These are phyloP conservation scores for Thamnaconus septentrionalis DNA, from an alignment of 2,113 vertebrate species.

Conservation along the genomic window DNA sequence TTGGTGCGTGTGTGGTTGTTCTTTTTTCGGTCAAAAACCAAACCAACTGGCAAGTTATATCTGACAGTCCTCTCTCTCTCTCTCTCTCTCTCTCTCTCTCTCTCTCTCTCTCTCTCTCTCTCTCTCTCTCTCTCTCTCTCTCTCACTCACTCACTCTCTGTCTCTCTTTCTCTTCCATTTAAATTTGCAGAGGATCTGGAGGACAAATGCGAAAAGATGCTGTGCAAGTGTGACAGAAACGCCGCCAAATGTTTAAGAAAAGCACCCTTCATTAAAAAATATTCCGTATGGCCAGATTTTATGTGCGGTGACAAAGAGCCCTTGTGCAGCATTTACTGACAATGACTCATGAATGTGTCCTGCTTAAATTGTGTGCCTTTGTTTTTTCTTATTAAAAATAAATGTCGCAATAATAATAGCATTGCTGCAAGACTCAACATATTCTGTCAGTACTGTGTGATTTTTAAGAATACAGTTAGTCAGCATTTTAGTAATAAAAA, in stretches of 20 bases:
- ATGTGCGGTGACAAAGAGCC: conserved; percentile 79
- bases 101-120: too few species aligned
- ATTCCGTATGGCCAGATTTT: conserved; percentile 81
- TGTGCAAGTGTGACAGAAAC: conserved; percentile 88
- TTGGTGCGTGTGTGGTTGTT: too few species aligned
- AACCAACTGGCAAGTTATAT: too few species aligned
- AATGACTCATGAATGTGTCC: conserved; percentile 2
- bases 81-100: too few species aligned
- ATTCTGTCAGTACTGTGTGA: too few species aligned
- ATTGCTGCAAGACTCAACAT: too few species aligned
- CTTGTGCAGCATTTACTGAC: conserved; percentile 78
- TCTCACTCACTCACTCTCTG: too few species aligned
- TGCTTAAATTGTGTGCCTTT: conserved; percentile 12
- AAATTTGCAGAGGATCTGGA: conserved; percentile 79
- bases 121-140: conserved; percentile 1
- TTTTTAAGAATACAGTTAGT: too few species aligned
- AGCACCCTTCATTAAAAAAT: conserved; percentile 75
- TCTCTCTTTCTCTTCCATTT: conserved; percentile 23
- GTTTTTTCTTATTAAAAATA: conserved; percentile 1
- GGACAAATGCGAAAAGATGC: conserved; percentile 82
- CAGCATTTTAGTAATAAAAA: too few species aligned
- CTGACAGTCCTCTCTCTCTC: too few species aligned
- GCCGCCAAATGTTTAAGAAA: conserved; percentile 80
- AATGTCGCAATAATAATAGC: background rate
- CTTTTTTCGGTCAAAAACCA: too few species aligned